These are phyloP conservation scores for Limosa lapponica DNA, from an alignment of 2,797 vertebrate species.

Conservation along the genomic window DNA sequence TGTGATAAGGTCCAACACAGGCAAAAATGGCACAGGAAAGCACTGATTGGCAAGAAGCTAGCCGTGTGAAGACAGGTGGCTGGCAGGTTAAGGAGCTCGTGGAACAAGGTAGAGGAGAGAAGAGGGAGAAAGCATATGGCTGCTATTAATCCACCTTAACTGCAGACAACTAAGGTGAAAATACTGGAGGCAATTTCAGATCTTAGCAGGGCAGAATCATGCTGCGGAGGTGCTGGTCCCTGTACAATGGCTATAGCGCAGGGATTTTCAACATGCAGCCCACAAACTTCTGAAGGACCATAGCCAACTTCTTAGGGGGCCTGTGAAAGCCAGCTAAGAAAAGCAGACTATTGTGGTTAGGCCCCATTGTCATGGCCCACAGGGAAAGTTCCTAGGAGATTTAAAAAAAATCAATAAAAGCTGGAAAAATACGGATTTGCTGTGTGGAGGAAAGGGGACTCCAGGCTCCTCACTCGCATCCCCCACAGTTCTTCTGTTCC, in stretches of 20 bases:
- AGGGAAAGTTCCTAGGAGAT: neutral
- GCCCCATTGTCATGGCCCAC: neutral
- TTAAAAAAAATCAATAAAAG: neutral
- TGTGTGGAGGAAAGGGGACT: neutral
- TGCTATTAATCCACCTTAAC: neutral
- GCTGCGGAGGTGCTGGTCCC: neutral
- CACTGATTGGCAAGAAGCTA: neutral
- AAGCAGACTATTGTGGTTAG: neutral
- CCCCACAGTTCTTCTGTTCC: neutral
- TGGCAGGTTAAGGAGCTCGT: neutral
- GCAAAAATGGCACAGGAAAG: neutral
- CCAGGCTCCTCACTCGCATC: neutral
- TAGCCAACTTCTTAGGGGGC: neutral
- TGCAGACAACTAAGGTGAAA: neutral
- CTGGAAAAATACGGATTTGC: neutral
- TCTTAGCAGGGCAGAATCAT: neutral
- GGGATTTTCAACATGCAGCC: neutral
- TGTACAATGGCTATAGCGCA: neutral
- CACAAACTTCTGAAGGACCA: neutral
- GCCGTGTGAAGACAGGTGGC: neutral
- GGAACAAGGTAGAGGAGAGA: neutral
- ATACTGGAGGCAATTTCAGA: neutral
- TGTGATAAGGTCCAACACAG: neutral
- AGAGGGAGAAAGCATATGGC: neutral
- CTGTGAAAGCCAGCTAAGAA: slow-evolving; percentile 18